Conservation (phyloP, 2,113 vertebrate species). For the Perca schrenkii region DNA sequence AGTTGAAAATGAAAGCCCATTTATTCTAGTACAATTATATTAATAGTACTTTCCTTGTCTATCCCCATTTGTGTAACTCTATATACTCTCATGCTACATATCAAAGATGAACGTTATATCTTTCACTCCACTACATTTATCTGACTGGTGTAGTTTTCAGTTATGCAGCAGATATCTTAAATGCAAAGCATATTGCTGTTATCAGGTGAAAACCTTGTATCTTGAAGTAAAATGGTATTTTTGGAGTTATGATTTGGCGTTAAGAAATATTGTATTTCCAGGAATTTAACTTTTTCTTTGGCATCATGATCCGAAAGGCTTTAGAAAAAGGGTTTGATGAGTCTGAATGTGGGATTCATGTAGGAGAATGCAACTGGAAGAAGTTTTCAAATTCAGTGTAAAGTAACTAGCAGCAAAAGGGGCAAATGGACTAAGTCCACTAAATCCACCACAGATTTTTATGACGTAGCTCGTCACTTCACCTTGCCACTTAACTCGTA, state of each 20-base stretch:
- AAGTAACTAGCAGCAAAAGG: background rate
- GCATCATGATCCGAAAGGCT: background rate
- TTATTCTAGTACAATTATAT: background rate
- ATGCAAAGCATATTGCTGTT: background rate
- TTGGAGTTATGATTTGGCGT: background rate
- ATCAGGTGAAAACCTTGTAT: background rate
- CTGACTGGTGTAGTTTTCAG: background rate
- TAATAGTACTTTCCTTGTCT: background rate
- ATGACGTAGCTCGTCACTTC: no score
- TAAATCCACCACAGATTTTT: background rate
- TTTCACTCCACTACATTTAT: background rate
- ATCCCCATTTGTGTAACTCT: background rate
- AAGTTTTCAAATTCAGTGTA: background rate
- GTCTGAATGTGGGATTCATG: background rate
- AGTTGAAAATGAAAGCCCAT: background rate
- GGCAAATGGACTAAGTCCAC: no score
- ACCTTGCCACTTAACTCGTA: no score
- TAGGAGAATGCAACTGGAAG: no score
- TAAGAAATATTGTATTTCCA: background rate
- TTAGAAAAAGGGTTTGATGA: background rate
- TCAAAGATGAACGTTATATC: background rate
- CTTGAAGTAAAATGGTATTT: background rate
- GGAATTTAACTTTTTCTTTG: background rate
- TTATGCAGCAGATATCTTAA: background rate
- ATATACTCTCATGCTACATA: background rate